A percentile compares a stretch with the other conserved stretches of the same genome.
phyloP scores from a whole-genome alignment of 2,113 vertebrate genomes.

The Cricetomys ansorgei region DNA sequence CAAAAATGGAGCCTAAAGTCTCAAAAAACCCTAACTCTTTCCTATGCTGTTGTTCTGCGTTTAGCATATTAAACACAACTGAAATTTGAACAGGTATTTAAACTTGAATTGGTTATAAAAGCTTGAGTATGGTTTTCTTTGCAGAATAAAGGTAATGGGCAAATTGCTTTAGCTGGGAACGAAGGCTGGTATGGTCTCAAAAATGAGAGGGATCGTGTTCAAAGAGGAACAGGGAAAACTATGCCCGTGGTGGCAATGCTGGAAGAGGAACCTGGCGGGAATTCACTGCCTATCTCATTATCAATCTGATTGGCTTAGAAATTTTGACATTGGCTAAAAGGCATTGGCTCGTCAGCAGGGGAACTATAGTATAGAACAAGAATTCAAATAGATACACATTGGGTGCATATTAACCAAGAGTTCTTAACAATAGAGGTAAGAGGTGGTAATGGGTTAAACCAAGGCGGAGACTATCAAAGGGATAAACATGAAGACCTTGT shows the following conservation, averaged over 20 bases:
- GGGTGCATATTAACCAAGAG: not conserved
- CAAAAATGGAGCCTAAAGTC: not conserved
- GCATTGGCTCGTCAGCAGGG: not conserved
- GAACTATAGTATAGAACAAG: not conserved
- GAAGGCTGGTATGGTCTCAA: not conserved
- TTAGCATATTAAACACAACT: conserved; percentile 38
- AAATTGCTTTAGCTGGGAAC: not conserved
- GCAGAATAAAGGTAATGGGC: not conserved
- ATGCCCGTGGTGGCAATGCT: not conserved
- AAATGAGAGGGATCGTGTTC: not conserved
- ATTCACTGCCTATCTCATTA: not conserved
- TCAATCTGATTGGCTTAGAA: not conserved
- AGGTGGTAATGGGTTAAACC: not conserved
- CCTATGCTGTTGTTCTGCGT: not conserved
- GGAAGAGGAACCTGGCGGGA: not conserved
- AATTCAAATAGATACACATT: not conserved
- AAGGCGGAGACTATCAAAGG: not conserved
- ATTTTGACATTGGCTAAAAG: conserved; percentile 15
- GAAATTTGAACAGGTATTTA: not conserved
- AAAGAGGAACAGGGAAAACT: not conserved
- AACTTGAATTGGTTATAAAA: conserved; percentile 39
- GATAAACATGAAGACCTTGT: not conserved
- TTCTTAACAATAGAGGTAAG: conserved; percentile 1
- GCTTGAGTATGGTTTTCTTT: not conserved
- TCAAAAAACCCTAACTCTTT: not conserved